phyloP scores from a whole-genome alignment of 23 tunicate species.

The Styela clava region DNA sequence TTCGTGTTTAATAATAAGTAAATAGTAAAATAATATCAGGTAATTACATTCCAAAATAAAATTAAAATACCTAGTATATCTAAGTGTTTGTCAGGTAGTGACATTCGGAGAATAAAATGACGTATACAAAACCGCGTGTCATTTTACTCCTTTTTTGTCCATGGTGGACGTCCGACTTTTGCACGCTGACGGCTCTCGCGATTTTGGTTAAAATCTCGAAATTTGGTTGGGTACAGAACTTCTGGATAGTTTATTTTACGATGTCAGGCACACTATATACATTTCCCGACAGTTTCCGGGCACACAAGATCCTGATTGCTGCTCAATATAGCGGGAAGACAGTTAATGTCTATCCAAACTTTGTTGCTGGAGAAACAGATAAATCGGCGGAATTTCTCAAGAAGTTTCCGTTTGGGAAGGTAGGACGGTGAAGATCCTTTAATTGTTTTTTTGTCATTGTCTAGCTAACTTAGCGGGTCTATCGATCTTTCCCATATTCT shows the following conservation, averaged over 20 bases:
- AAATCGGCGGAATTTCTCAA: conserved; percentile 62
- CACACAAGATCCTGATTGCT: conserved; percentile 75
- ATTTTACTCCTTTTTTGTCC: neutral
- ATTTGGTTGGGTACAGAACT: neutral
- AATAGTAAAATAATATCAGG: no score
- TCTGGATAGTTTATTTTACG: neutral
- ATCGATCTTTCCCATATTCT: no score
- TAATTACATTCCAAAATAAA: no score
- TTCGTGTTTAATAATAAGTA: no score
- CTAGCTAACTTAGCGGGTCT: no score
- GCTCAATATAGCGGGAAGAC: conserved; percentile 80
- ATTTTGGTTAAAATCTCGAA: neutral
- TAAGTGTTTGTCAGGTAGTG: no score
- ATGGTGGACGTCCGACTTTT: neutral
- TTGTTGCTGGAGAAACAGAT: conserved; percentile 86
- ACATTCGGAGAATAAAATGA: neutral
- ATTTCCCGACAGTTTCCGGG: conserved; percentile 86
- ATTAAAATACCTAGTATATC: no score
- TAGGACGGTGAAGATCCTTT: conserved; percentile 12
- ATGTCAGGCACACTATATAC: conserved; percentile 88
- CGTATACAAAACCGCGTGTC: neutral
- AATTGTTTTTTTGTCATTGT: no score
- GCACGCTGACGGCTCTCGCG: neutral
- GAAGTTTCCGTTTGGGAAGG: conserved; percentile 94
- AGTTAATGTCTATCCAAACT: conserved; percentile 44